phyloP scores from a whole-genome alignment of 1,140 invertebrate genomes.

The Mizuhopecten yessoensis region DNA sequence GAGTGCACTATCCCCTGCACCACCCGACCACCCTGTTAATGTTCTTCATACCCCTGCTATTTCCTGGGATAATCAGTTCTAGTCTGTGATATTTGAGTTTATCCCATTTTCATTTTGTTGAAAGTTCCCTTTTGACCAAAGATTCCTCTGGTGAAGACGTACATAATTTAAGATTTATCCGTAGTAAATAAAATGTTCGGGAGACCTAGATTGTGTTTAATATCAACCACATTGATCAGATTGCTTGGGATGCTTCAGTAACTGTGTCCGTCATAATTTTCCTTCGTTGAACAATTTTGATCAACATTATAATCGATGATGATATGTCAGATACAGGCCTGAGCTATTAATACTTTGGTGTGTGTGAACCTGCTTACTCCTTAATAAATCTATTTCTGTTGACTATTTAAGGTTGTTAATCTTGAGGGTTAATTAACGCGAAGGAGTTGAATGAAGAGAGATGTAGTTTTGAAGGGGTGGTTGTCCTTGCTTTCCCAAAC shows the following conservation, averaged over 20 bases:
- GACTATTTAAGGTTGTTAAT: neutral
- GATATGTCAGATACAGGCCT: neutral
- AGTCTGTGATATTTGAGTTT: too few species aligned
- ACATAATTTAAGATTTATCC: too few species aligned
- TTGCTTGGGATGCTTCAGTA: neutral
- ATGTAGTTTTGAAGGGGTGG: neutral
- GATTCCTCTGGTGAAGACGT: too few species aligned
- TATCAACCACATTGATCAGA: neutral
- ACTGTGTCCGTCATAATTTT: neutral
- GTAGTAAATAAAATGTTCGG: too few species aligned
- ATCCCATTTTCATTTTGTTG: too few species aligned
- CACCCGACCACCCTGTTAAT: too few species aligned
- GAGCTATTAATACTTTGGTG: neutral
- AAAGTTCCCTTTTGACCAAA: too few species aligned
- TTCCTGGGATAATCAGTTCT: too few species aligned
- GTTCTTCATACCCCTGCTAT: too few species aligned
- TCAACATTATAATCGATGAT: neutral
- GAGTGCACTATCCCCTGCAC: too few species aligned
- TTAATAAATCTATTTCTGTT: conserved; percentile 12
- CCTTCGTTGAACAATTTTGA: neutral
- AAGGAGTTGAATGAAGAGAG: neutral
- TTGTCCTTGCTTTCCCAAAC: neutral
- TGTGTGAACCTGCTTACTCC: neutral
- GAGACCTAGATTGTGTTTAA: neutral
- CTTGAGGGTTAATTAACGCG: neutral